phyloP scores from a whole-genome alignment of 2,888 invertebrate genomes.

The Psylliodes chrysocephalus region DNA sequence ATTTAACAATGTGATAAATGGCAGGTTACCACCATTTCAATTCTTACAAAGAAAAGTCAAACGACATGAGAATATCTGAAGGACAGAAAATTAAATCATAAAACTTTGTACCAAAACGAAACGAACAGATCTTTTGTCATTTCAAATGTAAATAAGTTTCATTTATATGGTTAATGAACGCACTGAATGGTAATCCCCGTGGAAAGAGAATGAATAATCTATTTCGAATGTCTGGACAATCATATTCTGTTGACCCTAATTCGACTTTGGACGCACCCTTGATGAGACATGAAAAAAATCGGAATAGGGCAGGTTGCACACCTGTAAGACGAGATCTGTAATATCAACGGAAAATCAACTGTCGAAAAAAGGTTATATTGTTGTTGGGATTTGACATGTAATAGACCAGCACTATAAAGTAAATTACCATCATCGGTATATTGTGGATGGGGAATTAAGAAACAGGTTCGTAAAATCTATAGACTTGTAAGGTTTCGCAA shows the following conservation, averaged over 20 bases:
- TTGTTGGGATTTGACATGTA: slow-evolving; percentile 45
- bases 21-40: slow-evolving; percentile 5
- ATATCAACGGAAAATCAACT: slow-evolving; percentile 60
- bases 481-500: slow-evolving; percentile 13
- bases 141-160: slow-evolving; percentile 46
- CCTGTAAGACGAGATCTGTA: slow-evolving; percentile 56
- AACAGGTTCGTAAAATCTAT: slow-evolving; percentile 52
- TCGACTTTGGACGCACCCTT: slow-evolving; percentile 34
- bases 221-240: slow-evolving; percentile 34
- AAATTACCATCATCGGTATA: slow-evolving; percentile 55
- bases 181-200: slow-evolving; percentile 49
- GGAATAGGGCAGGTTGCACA: slow-evolving; percentile 60
- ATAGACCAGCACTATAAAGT: slow-evolving; percentile 52
- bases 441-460: slow-evolving; percentile 45
- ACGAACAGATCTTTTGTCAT: slow-evolving; percentile 38
- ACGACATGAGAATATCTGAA: slow-evolving; percentile 24
- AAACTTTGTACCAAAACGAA: slow-evolving; percentile 36
- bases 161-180: slow-evolving; percentile 46
- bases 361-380: slow-evolving; percentile 52
- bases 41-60: slow-evolving; percentile 12
- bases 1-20: slow-evolving; percentile 6
- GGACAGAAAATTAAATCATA: slow-evolving; percentile 32
- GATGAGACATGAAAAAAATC: slow-evolving; percentile 38
- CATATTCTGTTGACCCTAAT: slow-evolving; percentile 37
- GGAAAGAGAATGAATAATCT: slow-evolving; percentile 47